These are phyloP conservation scores for Macquaria ambigua DNA, from an alignment of 2,113 vertebrate species.

Conservation along the genomic window DNA sequence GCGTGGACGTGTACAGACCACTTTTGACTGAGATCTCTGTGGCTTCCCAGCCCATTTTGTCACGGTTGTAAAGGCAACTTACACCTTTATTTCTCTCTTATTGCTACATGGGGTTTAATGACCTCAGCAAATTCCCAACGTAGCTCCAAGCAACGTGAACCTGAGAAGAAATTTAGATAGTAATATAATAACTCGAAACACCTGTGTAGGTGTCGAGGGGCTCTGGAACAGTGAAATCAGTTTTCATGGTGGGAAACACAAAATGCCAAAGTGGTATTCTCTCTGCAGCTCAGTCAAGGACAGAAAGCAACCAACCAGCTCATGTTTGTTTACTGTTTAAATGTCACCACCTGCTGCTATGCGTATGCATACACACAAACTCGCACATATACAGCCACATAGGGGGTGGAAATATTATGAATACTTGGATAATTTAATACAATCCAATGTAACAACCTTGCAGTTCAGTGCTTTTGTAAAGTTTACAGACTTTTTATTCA, in stretches of 20 bases:
- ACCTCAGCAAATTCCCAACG: not conserved
- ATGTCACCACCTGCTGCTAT: conserved; percentile 61
- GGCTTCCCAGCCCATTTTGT: no score
- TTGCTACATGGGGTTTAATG: conserved; percentile 5
- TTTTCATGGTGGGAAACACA: conserved; percentile 25
- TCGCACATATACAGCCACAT: not conserved
- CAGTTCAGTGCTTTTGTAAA: not conserved
- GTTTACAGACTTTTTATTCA: not conserved
- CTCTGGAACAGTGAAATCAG: conserved; percentile 4
- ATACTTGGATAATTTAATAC: not conserved
- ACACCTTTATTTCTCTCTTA: not conserved
- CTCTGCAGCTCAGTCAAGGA: conserved; percentile 20
- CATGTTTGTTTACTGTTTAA: conserved; percentile 49
- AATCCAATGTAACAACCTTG: not conserved
- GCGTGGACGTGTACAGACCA: not conserved
- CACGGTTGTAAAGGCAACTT: not conserved
- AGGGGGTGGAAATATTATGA: not conserved
- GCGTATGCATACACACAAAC: not conserved
- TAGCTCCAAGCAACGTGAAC: conserved; percentile 9
- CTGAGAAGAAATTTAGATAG: not conserved
- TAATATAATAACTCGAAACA: conserved; percentile 22
- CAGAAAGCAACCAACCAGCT: conserved; percentile 31
- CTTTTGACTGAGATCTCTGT: not conserved
- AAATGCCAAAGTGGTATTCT: conserved; percentile 44
- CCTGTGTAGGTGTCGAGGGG: conserved; percentile 1